Percentiles rank a stretch among this genome's conserved stretches.
Conservation (phyloP, 2,888 invertebrate genomes). For the Mythimna lalbum region DNA sequence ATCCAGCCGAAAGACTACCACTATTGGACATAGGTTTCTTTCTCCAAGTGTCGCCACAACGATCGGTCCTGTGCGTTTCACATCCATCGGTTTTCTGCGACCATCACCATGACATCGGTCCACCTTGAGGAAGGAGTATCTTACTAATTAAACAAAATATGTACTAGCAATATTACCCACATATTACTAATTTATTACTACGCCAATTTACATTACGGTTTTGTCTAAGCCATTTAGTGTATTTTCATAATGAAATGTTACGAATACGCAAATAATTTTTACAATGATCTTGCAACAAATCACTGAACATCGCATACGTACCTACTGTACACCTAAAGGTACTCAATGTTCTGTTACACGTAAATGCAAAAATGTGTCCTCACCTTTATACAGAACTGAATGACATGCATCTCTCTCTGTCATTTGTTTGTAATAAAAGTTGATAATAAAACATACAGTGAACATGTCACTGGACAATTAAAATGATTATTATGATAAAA, state of each 20-base stretch:
- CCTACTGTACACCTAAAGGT: no score
- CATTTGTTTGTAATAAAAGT: slow-evolving; percentile 65
- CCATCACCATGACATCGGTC: no score
- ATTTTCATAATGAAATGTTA: background rate
- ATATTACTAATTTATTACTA: no score
- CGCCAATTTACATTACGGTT: no score
- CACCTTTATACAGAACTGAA: background rate
- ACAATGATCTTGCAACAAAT: background rate
- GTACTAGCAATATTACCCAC: no score
- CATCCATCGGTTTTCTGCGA: no score
- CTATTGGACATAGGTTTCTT: background rate
- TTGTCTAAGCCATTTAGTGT: background rate
- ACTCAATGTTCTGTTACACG: no score
- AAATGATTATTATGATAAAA: slow-evolving; percentile 37
- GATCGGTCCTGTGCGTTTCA: no score
- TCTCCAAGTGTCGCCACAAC: no score
- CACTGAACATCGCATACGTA: background rate
- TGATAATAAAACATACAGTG: slow-evolving; percentile 45
- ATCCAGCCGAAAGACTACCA: no score
- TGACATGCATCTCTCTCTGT: slow-evolving; percentile 42
- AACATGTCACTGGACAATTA: slow-evolving; percentile 42
- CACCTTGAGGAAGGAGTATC: no score
- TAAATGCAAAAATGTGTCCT: slow-evolving; percentile 4
- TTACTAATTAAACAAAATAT: no score
- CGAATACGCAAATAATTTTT: background rate